phyloP scores from a whole-genome alignment of 2,797 vertebrate species.

The Okamejei kenojei region DNA sequence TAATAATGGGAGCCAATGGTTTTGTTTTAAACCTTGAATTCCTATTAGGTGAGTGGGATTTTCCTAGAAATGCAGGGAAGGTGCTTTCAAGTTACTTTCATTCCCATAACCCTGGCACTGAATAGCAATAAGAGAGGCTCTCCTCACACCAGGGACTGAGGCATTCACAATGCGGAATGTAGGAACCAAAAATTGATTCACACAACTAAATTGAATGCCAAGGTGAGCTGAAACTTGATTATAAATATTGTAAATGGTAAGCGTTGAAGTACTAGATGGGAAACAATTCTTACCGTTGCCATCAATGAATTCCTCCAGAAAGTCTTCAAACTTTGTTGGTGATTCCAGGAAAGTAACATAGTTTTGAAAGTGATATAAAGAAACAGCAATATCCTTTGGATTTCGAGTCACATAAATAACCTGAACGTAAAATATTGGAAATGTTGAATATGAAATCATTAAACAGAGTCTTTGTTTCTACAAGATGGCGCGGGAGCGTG shows the following conservation, averaged over 20 bases:
- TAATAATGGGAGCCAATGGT: not conserved
- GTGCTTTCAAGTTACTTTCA: not conserved
- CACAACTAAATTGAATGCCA: not conserved
- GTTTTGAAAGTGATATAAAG: conserved; percentile 56
- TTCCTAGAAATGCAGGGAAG: not conserved
- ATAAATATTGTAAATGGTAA: not conserved
- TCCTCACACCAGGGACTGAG: not conserved
- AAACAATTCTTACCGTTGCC: conserved; percentile 48
- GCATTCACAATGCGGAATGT: not conserved
- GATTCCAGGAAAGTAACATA: conserved; percentile 50
- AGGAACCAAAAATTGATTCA: not conserved
- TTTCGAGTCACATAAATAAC: conserved; percentile 59
- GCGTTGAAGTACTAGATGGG: not conserved
- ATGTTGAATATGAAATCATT: not conserved
- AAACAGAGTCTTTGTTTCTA: not conserved
- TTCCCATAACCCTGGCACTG: not conserved
- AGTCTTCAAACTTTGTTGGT: conserved; percentile 51
- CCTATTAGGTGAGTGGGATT: not conserved
- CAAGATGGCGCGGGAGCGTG: no score
- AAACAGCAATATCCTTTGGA: conserved; percentile 57
- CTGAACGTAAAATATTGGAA: conserved; percentile 41
- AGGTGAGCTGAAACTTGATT: not conserved
- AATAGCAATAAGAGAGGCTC: not conserved
- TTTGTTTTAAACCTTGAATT: not conserved
- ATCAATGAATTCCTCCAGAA: conserved; percentile 55